phyloP scores from a whole-genome alignment of 2,888 invertebrate genomes.

The Dioctria rufipes region DNA sequence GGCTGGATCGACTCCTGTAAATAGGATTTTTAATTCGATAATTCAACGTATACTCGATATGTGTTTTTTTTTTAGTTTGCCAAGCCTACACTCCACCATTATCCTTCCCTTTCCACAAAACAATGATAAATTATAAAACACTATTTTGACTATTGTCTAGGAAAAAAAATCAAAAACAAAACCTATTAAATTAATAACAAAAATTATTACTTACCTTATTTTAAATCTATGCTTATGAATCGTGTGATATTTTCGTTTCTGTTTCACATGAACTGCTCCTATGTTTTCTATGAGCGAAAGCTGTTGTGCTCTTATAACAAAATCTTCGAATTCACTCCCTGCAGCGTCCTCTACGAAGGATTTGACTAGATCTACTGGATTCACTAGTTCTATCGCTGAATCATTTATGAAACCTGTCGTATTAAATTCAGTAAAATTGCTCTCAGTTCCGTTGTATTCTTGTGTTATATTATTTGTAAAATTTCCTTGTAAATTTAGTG shows the following conservation, averaged over 20 bases:
- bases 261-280: conserved; percentile 53
- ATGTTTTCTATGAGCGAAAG: conserved; percentile 9
- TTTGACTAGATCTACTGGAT: conserved; percentile 17
- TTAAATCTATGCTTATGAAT: conserved; percentile 60
- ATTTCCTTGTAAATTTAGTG: conserved; percentile 62
- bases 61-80: no score
- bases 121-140: no score
- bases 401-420: conserved; percentile 23
- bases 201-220: conserved; percentile 56
- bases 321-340: conserved; percentile 2
- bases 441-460: conserved; percentile 34
- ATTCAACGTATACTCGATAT: no score
- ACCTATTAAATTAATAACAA: background rate
- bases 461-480: conserved; percentile 22
- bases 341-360: background rate
- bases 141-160: no score
- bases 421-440: conserved; percentile 40
- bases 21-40: no score
- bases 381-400: conserved; percentile 14
- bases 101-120: no score
- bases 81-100: no score
- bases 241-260: conserved; percentile 59
- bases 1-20: no score
- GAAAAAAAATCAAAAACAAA: no score
- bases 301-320: conserved; percentile 8